Evolutionary conservation across 2,113 vertebrate genomes (phyloP).

Genomic region (Mohoua ochrocephala): DNA sequence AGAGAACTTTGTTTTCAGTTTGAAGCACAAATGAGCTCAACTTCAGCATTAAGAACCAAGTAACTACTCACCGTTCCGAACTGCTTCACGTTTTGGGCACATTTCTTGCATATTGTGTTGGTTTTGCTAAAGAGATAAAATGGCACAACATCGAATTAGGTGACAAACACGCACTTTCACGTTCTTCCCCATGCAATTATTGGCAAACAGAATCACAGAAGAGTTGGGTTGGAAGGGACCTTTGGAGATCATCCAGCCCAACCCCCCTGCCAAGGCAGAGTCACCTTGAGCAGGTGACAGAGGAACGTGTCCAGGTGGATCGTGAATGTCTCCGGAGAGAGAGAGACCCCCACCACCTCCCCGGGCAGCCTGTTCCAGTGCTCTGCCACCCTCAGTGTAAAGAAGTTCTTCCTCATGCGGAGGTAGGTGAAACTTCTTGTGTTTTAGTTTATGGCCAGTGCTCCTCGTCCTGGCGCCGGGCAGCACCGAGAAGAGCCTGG

Average conservation of each 20-base stretch:
- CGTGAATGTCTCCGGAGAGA: accelerated
- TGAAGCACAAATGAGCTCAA: neutral
- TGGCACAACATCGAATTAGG: neutral
- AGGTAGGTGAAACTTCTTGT: neutral
- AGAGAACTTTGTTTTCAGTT: neutral
- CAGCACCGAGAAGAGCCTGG: neutral
- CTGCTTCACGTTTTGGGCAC: slow-evolving; percentile 97
- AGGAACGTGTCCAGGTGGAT: neutral
- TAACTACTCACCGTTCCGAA: slow-evolving; percentile 90
- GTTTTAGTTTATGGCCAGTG: neutral
- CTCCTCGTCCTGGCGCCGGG: neutral
- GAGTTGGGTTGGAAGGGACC: neutral
- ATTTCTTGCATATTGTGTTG: slow-evolving; percentile 99
- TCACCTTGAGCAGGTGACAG: neutral
- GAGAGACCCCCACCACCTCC: neutral
- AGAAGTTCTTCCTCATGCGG: neutral
- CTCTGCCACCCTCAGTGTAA: neutral
- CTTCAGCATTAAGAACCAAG: neutral
- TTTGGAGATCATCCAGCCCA: neutral
- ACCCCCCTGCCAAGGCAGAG: neutral
- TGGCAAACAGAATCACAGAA: neutral
- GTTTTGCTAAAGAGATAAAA: slow-evolving; percentile 86
- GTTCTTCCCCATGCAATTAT: neutral
- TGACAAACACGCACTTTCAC: neutral
- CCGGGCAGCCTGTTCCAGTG: neutral